Conservation (phyloP, 2,797 vertebrate species). For the Halcyon badia region DNA sequence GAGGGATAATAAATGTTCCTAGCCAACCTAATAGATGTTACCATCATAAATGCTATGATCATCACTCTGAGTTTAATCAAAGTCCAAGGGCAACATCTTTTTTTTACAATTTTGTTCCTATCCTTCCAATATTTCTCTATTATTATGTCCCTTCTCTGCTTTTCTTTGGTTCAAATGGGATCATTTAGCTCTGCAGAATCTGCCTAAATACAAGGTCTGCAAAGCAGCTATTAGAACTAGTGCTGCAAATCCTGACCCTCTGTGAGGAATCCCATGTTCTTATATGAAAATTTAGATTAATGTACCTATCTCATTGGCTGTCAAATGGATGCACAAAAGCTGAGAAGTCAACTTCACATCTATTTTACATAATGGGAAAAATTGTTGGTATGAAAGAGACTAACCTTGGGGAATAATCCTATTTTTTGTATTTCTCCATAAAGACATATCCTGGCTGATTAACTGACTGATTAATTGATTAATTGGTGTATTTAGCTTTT, state of each 20-base stretch:
- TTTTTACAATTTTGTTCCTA: rapidly evolving
- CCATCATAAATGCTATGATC: background rate
- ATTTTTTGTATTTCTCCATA: background rate
- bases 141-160: background rate
- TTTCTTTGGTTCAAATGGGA: background rate
- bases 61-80: background rate
- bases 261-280: background rate
- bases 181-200: background rate
- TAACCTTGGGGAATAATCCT: background rate
- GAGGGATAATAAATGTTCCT: background rate
- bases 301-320: background rate
- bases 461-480: background rate
- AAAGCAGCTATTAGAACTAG: background rate
- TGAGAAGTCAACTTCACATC: background rate
- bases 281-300: background rate
- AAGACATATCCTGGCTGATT: background rate
- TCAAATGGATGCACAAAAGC: background rate
- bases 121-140: background rate
- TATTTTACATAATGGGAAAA: background rate
- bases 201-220: background rate
- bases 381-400: background rate
- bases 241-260: background rate
- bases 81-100: background rate
- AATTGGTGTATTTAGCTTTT: background rate
- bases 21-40: background rate